These are phyloP conservation scores for Agrochola lychnidis DNA, from an alignment of 2,888 invertebrate species.

Conservation along the genomic window DNA sequence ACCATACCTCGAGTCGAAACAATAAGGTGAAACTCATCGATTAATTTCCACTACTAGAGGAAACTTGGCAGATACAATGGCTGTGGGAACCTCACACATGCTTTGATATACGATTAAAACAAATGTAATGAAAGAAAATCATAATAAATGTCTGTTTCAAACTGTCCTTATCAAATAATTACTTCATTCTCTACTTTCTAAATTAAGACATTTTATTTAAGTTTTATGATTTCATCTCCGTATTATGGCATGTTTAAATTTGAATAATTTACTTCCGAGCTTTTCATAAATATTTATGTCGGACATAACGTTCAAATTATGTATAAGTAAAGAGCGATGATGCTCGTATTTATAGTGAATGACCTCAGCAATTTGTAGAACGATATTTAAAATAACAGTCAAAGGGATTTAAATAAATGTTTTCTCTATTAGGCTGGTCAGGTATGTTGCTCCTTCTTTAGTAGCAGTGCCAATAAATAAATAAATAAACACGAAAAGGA, in stretches of 20 bases:
- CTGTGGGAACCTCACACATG: conserved; percentile 71
- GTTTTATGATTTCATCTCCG: conserved; percentile 31
- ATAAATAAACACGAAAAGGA: too few species aligned
- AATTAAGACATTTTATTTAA: conserved; percentile 38
- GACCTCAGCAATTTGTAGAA: conserved; percentile 1
- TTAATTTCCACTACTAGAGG: conserved; percentile 74
- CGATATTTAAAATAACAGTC: conserved; percentile 5
- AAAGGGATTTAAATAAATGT: not conserved
- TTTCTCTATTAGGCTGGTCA: not conserved
- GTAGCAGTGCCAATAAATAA: not conserved
- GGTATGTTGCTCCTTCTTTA: not conserved
- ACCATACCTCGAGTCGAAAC: conserved; percentile 67
- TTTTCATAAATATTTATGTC: conserved; percentile 48
- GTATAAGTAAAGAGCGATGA: conserved; percentile 29
- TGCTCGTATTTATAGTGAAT: conserved; percentile 22
- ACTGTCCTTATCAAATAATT: conserved; percentile 25
- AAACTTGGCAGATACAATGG: conserved; percentile 77
- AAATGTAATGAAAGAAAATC: conserved; percentile 46
- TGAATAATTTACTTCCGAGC: conserved; percentile 34
- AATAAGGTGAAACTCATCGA: conserved; percentile 86
- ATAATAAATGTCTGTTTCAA: conserved; percentile 12
- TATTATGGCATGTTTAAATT: conserved; percentile 43
- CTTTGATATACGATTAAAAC: conserved; percentile 55
- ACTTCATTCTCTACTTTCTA: conserved; percentile 43
- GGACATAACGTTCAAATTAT: conserved; percentile 35